Evolutionary conservation across 2,888 invertebrate species (phyloP), one percentile per base, ranked within the genome.

Genomic region (Eurytoma californica): DNA sequence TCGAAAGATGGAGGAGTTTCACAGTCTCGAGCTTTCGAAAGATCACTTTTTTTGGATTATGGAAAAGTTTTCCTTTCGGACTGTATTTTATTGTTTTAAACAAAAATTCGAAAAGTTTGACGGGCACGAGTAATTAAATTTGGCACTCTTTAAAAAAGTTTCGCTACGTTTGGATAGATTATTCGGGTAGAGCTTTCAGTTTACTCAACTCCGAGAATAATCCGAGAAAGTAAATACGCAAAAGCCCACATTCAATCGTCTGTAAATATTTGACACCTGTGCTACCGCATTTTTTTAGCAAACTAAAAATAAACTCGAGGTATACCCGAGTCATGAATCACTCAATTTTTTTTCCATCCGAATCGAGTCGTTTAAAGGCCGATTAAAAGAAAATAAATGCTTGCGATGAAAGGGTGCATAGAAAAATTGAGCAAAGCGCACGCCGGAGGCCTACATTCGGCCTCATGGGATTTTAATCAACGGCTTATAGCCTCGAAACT

Each of bases 391-490:
- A 53, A 53, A 53, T 53, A 14, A 14, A 4, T n/a, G 14, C 53
- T 53, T 3, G 53, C 16, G 14, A 14, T n/a, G 5, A n/a, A 4
- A 14, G 53, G 53, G 14, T 14, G 53, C 3, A n/a, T 4, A n/a
- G 53, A n/a, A n/a, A n/a, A n/a, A 53, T 53, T 53, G n/a, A 14
- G 53, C 13, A 53, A 16, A 53, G 53, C 53, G 16, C 53, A 53
- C n/a, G 16, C n/a, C n/a, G 53, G n/a, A 53, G 53, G 16, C 53
- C 53, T 53, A 53, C 53, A 53, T 53, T 53, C 53, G 53, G 16
- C 53, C 53, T 53, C 60, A 61, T 30, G 30, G 30, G 14, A n/a
- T 30, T 61, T 53, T 53, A 53, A 53, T 53, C 39, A n/a, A n/a
- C 16, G 2, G 16, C n/a, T n/a, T 53, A 53, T 53, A 53, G 16